A percentile compares a stretch with the other conserved stretches of the same genome.
These are phyloP conservation scores for Apostichopus leukothele DNA, from an alignment of 53 echinoderm and acorn worm genomes.

Conservation along the genomic window DNA sequence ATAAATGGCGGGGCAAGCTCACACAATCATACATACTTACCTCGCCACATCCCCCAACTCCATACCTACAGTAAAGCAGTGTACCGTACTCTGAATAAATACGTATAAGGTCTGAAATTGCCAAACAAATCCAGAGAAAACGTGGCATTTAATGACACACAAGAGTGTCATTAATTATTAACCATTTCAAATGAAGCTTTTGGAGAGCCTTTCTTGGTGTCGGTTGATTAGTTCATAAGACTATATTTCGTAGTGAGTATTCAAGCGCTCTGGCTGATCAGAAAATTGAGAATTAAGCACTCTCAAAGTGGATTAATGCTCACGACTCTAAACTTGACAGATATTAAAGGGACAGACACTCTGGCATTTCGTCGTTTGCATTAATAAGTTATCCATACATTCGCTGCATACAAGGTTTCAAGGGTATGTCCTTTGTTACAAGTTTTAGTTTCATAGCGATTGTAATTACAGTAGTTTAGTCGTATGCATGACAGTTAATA, in stretches of 20 bases:
- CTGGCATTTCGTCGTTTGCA: too few relatives aligned
- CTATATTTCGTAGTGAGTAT: background rate
- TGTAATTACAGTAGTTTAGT: too few relatives aligned
- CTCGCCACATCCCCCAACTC: too few relatives aligned
- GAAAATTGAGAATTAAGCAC: background rate
- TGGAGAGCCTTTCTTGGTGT: background rate
- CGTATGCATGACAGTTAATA: too few relatives aligned
- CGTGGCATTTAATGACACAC: background rate
- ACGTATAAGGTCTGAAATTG: background rate
- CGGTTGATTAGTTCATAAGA: background rate
- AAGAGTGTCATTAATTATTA: background rate
- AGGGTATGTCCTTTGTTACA: too few relatives aligned
- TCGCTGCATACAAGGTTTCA: too few relatives aligned
- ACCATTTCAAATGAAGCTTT: background rate
- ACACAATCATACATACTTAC: too few relatives aligned
- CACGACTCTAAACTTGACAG: background rate
- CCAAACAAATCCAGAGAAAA: background rate
- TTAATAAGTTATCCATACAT: too few relatives aligned
- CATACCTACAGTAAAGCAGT: too few relatives aligned
- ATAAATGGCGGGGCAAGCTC: too few relatives aligned
- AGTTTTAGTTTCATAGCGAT: too few relatives aligned
- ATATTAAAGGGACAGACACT: background rate
- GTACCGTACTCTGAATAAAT: too few relatives aligned
- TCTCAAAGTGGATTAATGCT: background rate
- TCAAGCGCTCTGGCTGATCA: background rate